Conservation (phyloP, 2,113 vertebrate species). For the Urocitellus parryii region DNA sequence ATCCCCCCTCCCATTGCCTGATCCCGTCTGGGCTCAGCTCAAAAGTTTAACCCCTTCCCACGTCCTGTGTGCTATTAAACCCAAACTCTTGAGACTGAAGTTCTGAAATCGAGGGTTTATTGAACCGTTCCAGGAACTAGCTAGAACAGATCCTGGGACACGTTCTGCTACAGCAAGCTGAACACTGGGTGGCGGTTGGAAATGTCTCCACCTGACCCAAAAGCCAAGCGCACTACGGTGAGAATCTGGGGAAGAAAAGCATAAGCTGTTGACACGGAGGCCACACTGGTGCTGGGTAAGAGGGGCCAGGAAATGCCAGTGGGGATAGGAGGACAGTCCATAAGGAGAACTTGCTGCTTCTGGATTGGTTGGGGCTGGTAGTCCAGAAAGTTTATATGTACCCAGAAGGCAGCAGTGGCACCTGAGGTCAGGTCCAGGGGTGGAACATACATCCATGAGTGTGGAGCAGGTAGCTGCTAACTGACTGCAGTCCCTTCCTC, state of each 20-base stretch:
- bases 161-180: not conserved
- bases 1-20: not conserved
- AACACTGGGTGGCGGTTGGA: not conserved
- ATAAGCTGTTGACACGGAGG: no score
- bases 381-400: no score
- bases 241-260: not conserved
- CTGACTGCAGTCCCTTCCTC: not conserved
- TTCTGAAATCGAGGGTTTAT: not conserved
- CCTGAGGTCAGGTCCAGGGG: not conserved
- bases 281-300: no score
- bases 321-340: not conserved
- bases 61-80: not conserved
- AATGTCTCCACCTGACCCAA: no score
- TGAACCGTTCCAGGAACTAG: not conserved
- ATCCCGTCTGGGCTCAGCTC: not conserved
- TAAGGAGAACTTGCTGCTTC: no score
- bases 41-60: not conserved
- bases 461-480: not conserved
- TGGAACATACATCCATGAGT: not conserved
- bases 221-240: not conserved
- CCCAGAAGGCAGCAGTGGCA: not conserved
- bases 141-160: no score
- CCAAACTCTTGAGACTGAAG: not conserved
- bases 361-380: not conserved
- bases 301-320: accelerated